A percentile compares a stretch with the other conserved stretches of the same genome.
phyloP scores from a whole-genome alignment of 2,113 vertebrate species.

The Pelecanus crispus region DNA sequence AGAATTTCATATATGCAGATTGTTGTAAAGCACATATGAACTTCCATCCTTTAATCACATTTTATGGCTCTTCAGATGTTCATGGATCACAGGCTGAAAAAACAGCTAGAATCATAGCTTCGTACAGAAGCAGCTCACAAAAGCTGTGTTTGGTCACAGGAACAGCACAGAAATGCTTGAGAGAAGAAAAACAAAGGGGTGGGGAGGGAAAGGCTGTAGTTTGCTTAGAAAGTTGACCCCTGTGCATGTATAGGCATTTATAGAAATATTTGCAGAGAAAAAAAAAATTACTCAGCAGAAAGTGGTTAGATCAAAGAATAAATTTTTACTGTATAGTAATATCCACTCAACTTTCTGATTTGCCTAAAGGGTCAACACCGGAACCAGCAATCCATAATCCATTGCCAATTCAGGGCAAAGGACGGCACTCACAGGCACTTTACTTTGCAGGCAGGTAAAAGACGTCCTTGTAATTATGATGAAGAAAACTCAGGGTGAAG shows the following conservation, averaged over 20 bases:
- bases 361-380: background rate
- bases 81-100: background rate
- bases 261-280: background rate
- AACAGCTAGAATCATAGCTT: background rate
- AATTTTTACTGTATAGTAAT: background rate
- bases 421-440: background rate
- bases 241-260: background rate
- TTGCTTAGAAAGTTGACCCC: background rate
- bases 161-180: background rate
- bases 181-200: background rate
- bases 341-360: background rate
- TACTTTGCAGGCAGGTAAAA: background rate
- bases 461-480: background rate
- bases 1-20: background rate
- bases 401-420: background rate
- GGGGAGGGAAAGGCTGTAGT: background rate
- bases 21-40: background rate
- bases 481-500: background rate
- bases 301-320: constrained; percentile 16
- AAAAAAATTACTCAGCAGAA: constrained; percentile 28
- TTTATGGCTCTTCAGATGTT: background rate
- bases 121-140: background rate
- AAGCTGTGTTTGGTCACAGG: background rate
- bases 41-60: background rate
- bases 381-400: background rate